phyloP scores from a whole-genome alignment of 2,113 vertebrate species.

The Lucifuga dentata region DNA sequence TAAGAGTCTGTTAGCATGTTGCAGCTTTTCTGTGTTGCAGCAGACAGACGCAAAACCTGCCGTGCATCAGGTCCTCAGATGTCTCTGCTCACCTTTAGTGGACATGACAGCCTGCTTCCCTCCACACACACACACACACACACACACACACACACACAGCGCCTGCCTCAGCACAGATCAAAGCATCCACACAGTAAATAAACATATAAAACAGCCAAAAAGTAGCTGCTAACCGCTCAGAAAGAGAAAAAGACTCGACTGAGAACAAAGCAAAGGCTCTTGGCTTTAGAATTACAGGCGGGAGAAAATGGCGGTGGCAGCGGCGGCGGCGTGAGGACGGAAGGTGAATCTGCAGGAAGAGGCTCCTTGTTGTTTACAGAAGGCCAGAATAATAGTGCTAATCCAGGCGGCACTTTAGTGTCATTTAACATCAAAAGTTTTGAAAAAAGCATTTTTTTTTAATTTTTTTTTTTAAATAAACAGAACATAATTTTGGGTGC shows the following conservation, averaged over 20 bases:
- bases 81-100: slow-evolving; percentile 69
- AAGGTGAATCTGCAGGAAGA: slow-evolving; percentile 31
- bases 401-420: neutral
- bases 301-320: slow-evolving; percentile 37
- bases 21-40: slow-evolving; percentile 37
- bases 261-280: slow-evolving; percentile 65
- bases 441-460: no score
- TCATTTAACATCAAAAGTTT: no score
- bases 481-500: no score
- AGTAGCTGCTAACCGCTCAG: slow-evolving; percentile 59
- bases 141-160: slow-evolving; percentile 12
- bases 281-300: slow-evolving; percentile 62
- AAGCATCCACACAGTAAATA: slow-evolving; percentile 72
- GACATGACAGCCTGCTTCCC: slow-evolving; percentile 69
- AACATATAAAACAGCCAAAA: slow-evolving; percentile 78
- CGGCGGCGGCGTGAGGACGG: slow-evolving; percentile 29
- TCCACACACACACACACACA: slow-evolving; percentile 46
- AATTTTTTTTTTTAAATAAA: no score
- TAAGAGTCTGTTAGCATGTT: slow-evolving; percentile 17
- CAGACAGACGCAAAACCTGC: slow-evolving; percentile 58
- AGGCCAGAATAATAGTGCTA: slow-evolving; percentile 44
- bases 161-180: slow-evolving; percentile 55
- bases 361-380: slow-evolving; percentile 10
- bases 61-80: slow-evolving; percentile 62
- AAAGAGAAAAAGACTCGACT: slow-evolving; percentile 12